Evolutionary conservation across 2,888 invertebrate genomes (phyloP), one percentile per base, ranked within the genome.

Genomic region (Danaus chrysippus): DNA sequence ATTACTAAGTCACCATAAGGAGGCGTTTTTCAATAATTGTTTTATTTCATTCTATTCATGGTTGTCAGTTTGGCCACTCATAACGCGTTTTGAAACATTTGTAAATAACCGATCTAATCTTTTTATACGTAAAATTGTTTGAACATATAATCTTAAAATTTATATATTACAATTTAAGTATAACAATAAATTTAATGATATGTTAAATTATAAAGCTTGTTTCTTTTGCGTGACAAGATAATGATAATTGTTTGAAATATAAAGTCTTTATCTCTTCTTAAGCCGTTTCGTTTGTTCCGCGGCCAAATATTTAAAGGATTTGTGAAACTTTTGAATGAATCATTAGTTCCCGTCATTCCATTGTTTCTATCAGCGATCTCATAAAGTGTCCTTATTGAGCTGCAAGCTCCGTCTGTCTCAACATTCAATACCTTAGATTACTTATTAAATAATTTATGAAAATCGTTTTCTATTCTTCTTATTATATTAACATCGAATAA

Each of bases 21-120:
- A 80, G 86, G 82, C 78, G 83, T 85, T 89, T 88, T 86, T 85
- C 81, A 79, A 81, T 82, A 74, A 87, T 89, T 89, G 88, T 88
- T 89, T 89, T 86, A 87, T 85, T 83, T 83, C 76, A 81, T 78
- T 76, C 78, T 79, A 75, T 78, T 77, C 78, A 76, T 75, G 74
- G 78, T 77, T 76, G 78, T 71, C 71, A 58, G 65, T 70, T 73
- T 58, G 73, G 84, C 80, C 68, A 67, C 43, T 56, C 72, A 76
- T 64, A 42, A 6, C 56, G 82, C 78, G 78, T 11, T 57, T 58
- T 56, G 6, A 53, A 54, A 10, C 23, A 19, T 15, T 49, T 54
- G 49, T 42, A 11, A 0, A 0, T 3, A 13, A 10, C 46, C 9
- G 1, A n/a, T 5, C 15, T 13, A 43, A 12, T 12, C 3, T 6